These are phyloP conservation scores for Mylabris sibirica DNA, from an alignment of 2,888 invertebrate species.

Conservation along the genomic window DNA sequence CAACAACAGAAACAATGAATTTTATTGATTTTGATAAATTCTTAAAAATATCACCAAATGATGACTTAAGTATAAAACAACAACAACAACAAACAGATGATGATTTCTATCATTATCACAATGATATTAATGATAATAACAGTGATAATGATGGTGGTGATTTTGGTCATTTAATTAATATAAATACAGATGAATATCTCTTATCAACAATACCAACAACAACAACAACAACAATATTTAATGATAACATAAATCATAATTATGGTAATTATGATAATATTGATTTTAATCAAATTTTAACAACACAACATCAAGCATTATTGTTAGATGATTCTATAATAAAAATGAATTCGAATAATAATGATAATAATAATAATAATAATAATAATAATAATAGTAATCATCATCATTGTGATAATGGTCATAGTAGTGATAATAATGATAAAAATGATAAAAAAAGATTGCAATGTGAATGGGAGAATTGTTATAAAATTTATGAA, in stretches of 20 bases:
- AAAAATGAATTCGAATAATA: slow-evolving; percentile 41
- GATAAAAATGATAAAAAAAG: slow-evolving; percentile 42
- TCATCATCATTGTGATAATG: slow-evolving; percentile 14
- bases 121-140: background rate
- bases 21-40: slow-evolving; percentile 40
- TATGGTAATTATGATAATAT: slow-evolving; percentile 10
- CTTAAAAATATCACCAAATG: slow-evolving; percentile 32
- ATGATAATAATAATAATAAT: slow-evolving; percentile 29
- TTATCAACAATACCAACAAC: background rate
- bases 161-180: slow-evolving; percentile 34
- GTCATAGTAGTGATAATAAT: too few relatives aligned
- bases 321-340: slow-evolving; percentile 52
- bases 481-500: slow-evolving; percentile 81
- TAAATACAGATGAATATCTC: background rate
- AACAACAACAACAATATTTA: too few relatives aligned
- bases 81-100: slow-evolving; percentile 51
- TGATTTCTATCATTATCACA: background rate
- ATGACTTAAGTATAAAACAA: slow-evolving; percentile 56
- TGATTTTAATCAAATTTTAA: slow-evolving; percentile 58
- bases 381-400: slow-evolving; percentile 37
- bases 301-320: slow-evolving; percentile 60
- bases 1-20: slow-evolving; percentile 30
- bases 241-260: too few relatives aligned
- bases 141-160: slow-evolving; percentile 34
- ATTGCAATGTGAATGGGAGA: slow-evolving; percentile 82